A percentile compares a stretch with the other conserved stretches of the same genome.
These are phyloP conservation scores for Andrena haemorrhoa DNA, from an alignment of 2,888 invertebrate genomes.

Conservation along the genomic window DNA sequence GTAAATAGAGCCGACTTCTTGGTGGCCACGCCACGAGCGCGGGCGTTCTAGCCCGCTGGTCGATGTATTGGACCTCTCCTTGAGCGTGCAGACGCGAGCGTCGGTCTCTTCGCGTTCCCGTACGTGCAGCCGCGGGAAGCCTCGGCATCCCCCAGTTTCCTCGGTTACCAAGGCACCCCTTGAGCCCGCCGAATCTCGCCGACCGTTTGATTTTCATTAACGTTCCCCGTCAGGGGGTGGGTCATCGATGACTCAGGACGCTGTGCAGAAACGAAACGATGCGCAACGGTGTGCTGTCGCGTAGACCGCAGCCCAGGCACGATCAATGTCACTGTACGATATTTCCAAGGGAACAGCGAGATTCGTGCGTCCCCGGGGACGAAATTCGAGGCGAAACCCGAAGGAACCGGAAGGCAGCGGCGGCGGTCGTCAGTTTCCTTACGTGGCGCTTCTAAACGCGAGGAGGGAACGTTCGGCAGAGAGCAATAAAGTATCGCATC, in stretches of 20 bases:
- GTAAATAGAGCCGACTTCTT: slow-evolving; percentile 79
- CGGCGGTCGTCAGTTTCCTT: slow-evolving; percentile 13
- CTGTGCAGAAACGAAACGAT: not conserved
- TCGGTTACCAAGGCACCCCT: slow-evolving; percentile 31
- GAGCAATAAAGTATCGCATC: slow-evolving; percentile 66
- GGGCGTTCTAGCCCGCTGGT: slow-evolving; percentile 16
- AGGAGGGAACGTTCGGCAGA: slow-evolving; percentile 50
- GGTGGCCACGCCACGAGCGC: slow-evolving; percentile 43
- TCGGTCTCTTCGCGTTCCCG: not conserved
- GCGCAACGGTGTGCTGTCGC: too few species aligned
- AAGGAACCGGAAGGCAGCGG: slow-evolving; percentile 24
- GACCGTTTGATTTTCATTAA: slow-evolving; percentile 51
- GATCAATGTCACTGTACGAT: too few species aligned
- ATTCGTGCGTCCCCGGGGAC: not conserved
- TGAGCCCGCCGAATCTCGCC: slow-evolving; percentile 38
- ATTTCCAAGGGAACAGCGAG: not conserved
- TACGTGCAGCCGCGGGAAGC: slow-evolving; percentile 5
- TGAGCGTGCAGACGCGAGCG: not conserved
- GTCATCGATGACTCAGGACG: not conserved
- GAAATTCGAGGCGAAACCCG: not conserved
- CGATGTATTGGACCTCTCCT: slow-evolving; percentile 45
- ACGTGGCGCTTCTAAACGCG: slow-evolving; percentile 24
- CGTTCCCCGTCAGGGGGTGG: not conserved
- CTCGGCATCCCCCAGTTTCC: slow-evolving; percentile 34
- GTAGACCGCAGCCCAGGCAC: too few species aligned